Base-by-base conservation (phyloP, 2,113 vertebrate species). In the Myiozetetes cayanensis region DNA sequence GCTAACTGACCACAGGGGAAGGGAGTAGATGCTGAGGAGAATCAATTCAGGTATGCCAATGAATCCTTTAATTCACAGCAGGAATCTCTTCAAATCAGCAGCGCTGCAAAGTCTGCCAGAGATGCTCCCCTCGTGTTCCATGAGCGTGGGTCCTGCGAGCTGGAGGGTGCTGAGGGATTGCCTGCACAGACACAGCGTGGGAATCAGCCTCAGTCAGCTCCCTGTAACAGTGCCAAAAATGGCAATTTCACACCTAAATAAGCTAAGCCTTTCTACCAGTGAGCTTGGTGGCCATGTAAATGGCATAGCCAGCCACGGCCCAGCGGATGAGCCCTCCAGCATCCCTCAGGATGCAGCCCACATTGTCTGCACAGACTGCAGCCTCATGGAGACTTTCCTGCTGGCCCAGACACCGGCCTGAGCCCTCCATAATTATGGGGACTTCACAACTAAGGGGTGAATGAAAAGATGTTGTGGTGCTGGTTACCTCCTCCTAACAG, bases 261-360 rank as follows among this genome's bases (percentile, higher is more conserved):
- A 73, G 19, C 6, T 6, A 8, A 41, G 8, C 12, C 6, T 49
- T 53, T 33, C 50, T 8, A 59, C 39, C 39, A 49, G 1, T 17
- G 33, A n/a, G 9, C 46, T 71, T 62, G 59, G 25, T 7, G 3
- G 30, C 14, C 1, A 2, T 31, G 35, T n/a, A 55, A 28, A 37
- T 37, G n/a, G 41, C 14, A 41, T 1, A 0, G n/a, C 41, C 46
- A 46, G 41, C 30, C 53, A 61, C 37, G 50, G 46, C 56, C 25
- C 4, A 3, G 28, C 0, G 0, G 46, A 35, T 31, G n/a, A 71
- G 20, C 30, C 14, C 14, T 41, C 50, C 56, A 71, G 63, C 47
- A 33, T 12, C 23, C 17, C n/a, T 62, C 3, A 1, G 20, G 67
- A 67, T 50, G 62, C 46, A 83, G 62, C 50, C 31, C 3, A 3